Base-by-base conservation (phyloP, 2,113 vertebrate genomes). In the Colius striatus region DNA sequence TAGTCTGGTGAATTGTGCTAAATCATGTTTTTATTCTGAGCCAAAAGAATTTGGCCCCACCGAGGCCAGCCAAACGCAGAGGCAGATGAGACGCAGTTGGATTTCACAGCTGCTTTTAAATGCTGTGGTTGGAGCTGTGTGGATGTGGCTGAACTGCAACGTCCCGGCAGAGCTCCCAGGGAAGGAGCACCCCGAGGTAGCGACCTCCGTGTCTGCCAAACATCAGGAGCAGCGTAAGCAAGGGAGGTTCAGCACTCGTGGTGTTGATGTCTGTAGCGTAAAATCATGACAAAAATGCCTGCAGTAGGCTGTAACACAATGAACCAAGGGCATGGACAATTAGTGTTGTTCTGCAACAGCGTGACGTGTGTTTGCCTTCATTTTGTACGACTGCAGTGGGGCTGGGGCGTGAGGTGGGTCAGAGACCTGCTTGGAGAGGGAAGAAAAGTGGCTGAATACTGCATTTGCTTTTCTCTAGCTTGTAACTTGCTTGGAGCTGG, bases 121-220 rank as follows among this genome's bases (percentile, higher is more conserved):
- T 93, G 84, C 65, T 90, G 86, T 90, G 93, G 79, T 61, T 95
- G 90, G 81, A 84, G 76, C 61, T 78, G 38, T 77, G 76, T 92
- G 85, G 87, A 90, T 96, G 94, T 74, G 82, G 92, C 94, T 94
- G 84, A 94, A 77, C 72, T 96, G 73, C 89, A 93, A 66, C 68
- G 90, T 89, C 89, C 90, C 18, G 0, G 53, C 63, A 92, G 83
- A 88, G 68, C 75, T 93, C 83, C 11, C 9, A 72, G 88, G 57
- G 75, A 87, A 94, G 53, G 68, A 88, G 72, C 79, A 90, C 67
- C 75, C 79, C 2, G 6, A 93, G 79, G 88, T 74, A 81, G 78
- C 19, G 3, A 77, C 88, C 72, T 83, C 47, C 48, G 30, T 45
- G 80, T 87, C 81, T 83, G 79, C 82, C 85, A 90, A 67, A 70